phyloP scores from a whole-genome alignment of 2,888 invertebrate species.

The Abrostola triplasia region DNA sequence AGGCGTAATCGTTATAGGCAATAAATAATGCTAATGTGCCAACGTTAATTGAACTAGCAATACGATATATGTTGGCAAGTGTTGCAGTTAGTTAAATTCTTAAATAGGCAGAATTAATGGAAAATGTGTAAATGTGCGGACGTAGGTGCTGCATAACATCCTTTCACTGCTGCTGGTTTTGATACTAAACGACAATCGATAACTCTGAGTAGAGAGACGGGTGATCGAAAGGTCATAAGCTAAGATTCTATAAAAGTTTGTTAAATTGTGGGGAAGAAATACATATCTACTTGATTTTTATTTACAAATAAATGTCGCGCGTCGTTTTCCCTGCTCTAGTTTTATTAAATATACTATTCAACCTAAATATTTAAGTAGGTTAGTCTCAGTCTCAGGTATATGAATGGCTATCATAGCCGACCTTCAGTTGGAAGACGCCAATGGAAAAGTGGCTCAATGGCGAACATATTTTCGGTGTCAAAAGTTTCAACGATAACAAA shows the following conservation, averaged over 20 bases:
- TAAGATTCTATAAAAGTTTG: too few species aligned
- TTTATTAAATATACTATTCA: background rate
- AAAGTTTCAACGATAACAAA: constrained; percentile 52
- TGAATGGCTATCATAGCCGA: constrained; percentile 47
- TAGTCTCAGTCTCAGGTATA: constrained; percentile 13
- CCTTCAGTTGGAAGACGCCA: constrained; percentile 39
- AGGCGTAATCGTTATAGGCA: constrained; percentile 64
- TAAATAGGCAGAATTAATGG: constrained; percentile 49
- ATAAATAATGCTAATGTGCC: constrained; percentile 73
- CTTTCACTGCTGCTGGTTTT: constrained; percentile 38
- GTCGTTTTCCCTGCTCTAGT: background rate
- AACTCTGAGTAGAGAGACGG: background rate
- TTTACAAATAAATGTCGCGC: too few species aligned
- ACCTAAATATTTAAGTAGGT: constrained; percentile 29
- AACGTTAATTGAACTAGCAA: constrained; percentile 67
- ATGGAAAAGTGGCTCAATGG: constrained; percentile 53
- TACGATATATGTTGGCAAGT: constrained; percentile 48
- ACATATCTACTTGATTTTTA: too few species aligned
- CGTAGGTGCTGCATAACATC: constrained; percentile 40
- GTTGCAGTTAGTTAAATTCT: constrained; percentile 41
- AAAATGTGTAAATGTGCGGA: constrained; percentile 41
- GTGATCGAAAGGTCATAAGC: background rate
- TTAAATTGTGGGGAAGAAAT: too few species aligned
- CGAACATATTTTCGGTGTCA: constrained; percentile 51
- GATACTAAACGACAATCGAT: background rate